A percentile compares a stretch with the other conserved stretches of the same genome.
phyloP scores from a whole-genome alignment of 2,113 vertebrate genomes.

The Podarcis cretensis region DNA sequence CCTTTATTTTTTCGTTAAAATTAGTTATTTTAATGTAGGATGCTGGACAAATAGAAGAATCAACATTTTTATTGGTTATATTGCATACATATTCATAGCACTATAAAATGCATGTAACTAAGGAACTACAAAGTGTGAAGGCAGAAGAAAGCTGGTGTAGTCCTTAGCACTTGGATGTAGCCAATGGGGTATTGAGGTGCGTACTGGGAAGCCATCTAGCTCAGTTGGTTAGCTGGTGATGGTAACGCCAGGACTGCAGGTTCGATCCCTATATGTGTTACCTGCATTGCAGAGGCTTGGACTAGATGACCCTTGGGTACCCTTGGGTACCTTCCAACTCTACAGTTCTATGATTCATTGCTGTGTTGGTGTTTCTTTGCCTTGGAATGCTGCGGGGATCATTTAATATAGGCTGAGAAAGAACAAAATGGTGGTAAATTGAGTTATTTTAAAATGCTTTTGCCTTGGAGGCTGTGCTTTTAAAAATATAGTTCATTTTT shows the following conservation, averaged over 20 bases:
- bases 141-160: neutral
- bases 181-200: no score
- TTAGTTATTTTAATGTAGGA: neutral
- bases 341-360: no score
- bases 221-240: no score
- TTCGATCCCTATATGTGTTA: no score
- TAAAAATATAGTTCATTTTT: neutral
- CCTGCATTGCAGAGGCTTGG: no score
- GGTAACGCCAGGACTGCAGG: no score
- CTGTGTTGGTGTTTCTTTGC: constrained; percentile 18
- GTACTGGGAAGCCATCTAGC: no score
- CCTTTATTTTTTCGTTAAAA: neutral
- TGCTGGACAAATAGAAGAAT: neutral
- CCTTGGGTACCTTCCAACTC: no score
- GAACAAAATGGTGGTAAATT: neutral
- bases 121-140: neutral
- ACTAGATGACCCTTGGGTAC: no score
- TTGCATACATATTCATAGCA: neutral
- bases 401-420: constrained; percentile 12
- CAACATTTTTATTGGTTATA: neutral
- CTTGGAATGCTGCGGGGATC: constrained; percentile 7
- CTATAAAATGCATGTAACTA: neutral
- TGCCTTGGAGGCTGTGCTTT: neutral
- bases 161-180: neutral
- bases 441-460: constrained; percentile 24